These are phyloP conservation scores for Hecatera dysodea DNA, from an alignment of 2,888 invertebrate species.

Conservation along the genomic window DNA sequence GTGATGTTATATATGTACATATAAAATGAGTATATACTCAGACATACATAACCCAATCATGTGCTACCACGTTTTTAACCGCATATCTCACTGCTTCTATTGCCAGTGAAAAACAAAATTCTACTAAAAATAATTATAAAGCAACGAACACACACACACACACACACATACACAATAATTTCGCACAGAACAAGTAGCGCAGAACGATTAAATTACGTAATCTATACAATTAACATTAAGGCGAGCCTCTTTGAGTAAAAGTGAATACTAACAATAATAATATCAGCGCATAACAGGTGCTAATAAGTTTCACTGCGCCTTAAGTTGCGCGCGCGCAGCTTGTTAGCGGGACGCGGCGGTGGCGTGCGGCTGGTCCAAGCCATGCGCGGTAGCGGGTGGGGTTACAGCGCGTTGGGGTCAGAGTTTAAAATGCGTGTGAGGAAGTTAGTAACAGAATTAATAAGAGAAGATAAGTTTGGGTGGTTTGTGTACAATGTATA, in stretches of 20 bases:
- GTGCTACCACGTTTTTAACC: background rate
- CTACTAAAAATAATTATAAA: background rate
- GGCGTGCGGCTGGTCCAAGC: conserved; percentile 38
- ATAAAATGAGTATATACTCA: too few species aligned
- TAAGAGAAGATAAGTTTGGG: too few species aligned
- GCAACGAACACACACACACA: background rate
- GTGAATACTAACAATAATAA: conserved; percentile 61
- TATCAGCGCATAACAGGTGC: conserved; percentile 60
- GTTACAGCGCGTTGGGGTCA: conserved; percentile 4
- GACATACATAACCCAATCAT: background rate
- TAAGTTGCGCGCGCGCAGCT: conserved; percentile 56
- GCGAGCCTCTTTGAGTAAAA: conserved; percentile 56
- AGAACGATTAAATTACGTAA: conserved; percentile 37
- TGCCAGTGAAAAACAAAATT: background rate
- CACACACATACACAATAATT: background rate
- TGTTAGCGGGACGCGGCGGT: conserved; percentile 55
- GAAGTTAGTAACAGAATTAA: too few species aligned
- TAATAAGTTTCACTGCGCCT: conserved; percentile 70
- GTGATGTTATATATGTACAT: too few species aligned
- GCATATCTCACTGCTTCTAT: background rate
- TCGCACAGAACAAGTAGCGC: conserved; percentile 12
- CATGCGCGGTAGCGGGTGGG: conserved; percentile 31
- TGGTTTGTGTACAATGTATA: too few species aligned
- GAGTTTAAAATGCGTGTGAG: background rate
- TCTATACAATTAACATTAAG: conserved; percentile 21